phyloP scores from a whole-genome alignment of 1,140 invertebrate species.

The Drosophila setifemur region DNA sequence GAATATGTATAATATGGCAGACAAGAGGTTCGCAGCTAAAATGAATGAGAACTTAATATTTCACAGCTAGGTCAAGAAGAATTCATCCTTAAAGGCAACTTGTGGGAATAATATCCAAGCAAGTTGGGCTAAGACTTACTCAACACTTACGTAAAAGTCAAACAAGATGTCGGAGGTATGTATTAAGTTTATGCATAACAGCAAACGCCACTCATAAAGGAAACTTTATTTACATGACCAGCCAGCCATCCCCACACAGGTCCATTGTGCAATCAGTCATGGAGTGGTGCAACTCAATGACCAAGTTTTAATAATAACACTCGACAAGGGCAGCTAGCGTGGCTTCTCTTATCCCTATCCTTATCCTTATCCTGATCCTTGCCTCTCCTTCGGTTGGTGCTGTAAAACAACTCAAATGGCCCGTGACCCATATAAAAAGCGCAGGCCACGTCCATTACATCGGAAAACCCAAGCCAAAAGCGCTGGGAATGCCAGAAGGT shows the following conservation, averaged over 20 bases:
- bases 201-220: conserved; percentile 49
- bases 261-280: conserved; percentile 38
- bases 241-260: neutral
- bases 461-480: conserved; percentile 18
- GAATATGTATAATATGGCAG: neutral
- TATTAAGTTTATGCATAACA: conserved; percentile 55
- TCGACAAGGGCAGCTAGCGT: neutral
- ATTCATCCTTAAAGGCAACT: no score
- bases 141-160: conserved; percentile 52
- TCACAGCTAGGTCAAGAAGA: no score
- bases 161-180: conserved; percentile 6
- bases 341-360: conserved; percentile 2
- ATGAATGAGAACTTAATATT: conserved; percentile 2
- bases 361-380: neutral
- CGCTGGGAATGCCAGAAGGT: conserved; percentile 25
- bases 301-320: conserved; percentile 64
- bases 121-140: conserved; percentile 15
- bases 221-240: conserved; percentile 23
- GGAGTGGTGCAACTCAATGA: conserved; percentile 30
- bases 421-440: conserved; percentile 61
- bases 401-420: conserved; percentile 69
- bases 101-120: no score
- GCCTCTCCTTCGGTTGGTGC: conserved; percentile 14
- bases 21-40: conserved; percentile 8
- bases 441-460: conserved; percentile 5